Evolutionary conservation across 2,113 vertebrate genomes (phyloP).

Genomic region (Sapajus apella): DNA sequence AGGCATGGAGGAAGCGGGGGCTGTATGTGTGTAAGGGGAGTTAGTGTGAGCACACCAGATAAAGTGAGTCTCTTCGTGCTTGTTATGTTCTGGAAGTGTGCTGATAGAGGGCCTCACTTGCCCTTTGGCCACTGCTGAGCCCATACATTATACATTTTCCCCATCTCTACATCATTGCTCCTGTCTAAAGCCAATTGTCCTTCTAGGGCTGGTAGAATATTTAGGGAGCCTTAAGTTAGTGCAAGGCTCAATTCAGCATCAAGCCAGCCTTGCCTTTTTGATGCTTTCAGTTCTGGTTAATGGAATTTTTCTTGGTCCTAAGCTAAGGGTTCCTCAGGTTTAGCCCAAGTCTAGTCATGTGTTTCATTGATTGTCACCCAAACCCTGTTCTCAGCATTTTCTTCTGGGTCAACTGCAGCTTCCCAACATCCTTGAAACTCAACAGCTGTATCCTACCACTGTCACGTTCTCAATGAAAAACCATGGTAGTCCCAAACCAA

Average conservation of each 20-base stretch:
- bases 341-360: background rate
- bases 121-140: background rate
- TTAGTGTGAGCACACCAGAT: background rate
- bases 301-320: background rate
- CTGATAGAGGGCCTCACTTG: background rate
- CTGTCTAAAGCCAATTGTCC: background rate
- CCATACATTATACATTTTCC: background rate
- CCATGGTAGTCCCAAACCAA: accelerated
- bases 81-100: background rate
- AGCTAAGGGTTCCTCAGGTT: background rate
- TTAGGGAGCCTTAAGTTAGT: background rate
- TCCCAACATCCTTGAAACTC: background rate
- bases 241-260: background rate
- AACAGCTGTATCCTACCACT: background rate
- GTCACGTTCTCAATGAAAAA: background rate
- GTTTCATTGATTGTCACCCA: background rate
- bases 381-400: background rate
- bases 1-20: too few species aligned
- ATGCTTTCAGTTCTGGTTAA: background rate
- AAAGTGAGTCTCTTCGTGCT: background rate
- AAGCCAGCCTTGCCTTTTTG: background rate
- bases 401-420: background rate
- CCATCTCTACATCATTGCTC: background rate
- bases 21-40: background rate
- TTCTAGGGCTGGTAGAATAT: background rate